Base-by-base conservation (phyloP, 2,113 vertebrate species). In the Bostrychus sinensis region DNA sequence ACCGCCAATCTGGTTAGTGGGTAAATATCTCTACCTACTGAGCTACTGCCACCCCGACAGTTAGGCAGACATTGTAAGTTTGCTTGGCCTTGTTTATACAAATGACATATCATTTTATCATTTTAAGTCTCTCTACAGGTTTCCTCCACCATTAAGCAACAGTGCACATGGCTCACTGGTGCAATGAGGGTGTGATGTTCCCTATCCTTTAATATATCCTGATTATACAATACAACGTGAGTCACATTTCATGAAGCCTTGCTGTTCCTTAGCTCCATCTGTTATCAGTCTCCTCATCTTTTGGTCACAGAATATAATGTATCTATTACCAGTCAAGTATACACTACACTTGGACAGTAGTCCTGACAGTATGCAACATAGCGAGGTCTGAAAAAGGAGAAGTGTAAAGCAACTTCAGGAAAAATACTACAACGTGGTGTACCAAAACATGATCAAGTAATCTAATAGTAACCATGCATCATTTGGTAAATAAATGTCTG, bases 151-250 rank as follows among this genome's bases (percentile, higher is more conserved):
- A 46, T 22, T 32, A 32, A 32, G 30, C n/a, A n/a, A n/a, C 22
- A 25, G 22, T 48, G 5, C 22, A 48, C 75, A 66, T 70, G 38
- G 68, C 63, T 72, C 66, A 68, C 58, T 77, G 70, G 72, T 75
- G 81, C 66, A 82, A 82, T 55, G 73, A 87, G 83, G 82, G 86
- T 90, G 86, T 58, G 84, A 89, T 88, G 84, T 84, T 86, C 85
- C 76, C 81, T n/a, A n/a, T 81, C 78, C 69, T 81, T 78, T 82
- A 86, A 88, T 84, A 87, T 86, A 83, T 51, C 72, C 80, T 78
- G 81, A 86, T 88, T 85, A 86, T 80, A 86, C 86, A 87, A 87
- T 83, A 56, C 38, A 80, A 76, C 8, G 34, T 88, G 83, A 90
- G 72, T 88, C 85, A 87, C 61, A 63, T 84, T 69, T 80, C 66